phyloP scores from a whole-genome alignment of 2,113 vertebrate species.

The Chrysochloris asiatica region DNA sequence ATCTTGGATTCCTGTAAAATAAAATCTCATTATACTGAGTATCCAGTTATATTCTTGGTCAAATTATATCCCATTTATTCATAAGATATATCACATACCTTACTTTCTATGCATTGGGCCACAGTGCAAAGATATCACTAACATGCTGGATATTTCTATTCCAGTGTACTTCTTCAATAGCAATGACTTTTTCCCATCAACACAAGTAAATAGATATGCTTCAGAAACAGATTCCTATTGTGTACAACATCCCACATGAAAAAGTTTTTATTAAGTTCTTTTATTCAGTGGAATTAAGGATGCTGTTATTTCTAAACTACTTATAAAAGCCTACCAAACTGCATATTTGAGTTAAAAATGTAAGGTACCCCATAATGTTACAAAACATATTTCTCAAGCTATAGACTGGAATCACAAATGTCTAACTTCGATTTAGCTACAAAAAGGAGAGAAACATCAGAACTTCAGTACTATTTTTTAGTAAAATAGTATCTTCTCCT shows the following conservation, averaged over 20 bases:
- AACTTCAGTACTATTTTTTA: constrained; percentile 3
- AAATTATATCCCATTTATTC: constrained; percentile 25
- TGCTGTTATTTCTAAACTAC: constrained; percentile 40
- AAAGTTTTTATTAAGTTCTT: constrained; percentile 50
- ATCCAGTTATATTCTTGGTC: constrained; percentile 39
- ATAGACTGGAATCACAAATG: constrained; percentile 41
- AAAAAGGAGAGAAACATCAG: constrained; percentile 10
- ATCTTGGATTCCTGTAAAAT: constrained; percentile 37
- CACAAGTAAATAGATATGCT: constrained; percentile 39
- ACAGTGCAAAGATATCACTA: constrained; percentile 42
- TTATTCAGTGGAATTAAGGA: constrained; percentile 13
- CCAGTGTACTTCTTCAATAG: constrained; percentile 19
- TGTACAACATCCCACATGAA: neutral
- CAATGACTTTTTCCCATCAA: constrained; percentile 42
- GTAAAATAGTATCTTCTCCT: neutral
- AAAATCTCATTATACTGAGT: constrained; percentile 49
- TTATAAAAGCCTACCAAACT: constrained; percentile 56
- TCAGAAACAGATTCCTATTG: constrained; percentile 39
- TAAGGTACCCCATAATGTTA: constrained; percentile 41
- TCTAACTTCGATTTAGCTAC: neutral
- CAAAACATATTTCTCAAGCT: constrained; percentile 51
- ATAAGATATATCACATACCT: constrained; percentile 36
- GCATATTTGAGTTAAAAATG: constrained; percentile 57
- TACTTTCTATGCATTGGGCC: neutral
- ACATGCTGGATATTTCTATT: no score